phyloP scores from a whole-genome alignment of 2,113 vertebrate genomes.

The Bos indicus region DNA sequence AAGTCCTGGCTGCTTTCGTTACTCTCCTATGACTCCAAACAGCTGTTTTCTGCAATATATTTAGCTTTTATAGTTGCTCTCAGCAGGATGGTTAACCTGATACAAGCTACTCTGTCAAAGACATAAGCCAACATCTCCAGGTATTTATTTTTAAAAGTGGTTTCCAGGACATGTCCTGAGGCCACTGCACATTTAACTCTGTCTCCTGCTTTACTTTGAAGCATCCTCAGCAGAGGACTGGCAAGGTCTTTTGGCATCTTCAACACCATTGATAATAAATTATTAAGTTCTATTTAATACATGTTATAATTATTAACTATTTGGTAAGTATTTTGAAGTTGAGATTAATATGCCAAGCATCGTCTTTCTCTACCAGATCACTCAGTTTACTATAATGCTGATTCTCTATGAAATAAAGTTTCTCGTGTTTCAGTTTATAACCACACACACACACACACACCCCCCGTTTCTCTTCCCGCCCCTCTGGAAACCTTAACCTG shows the following conservation, averaged over 20 bases:
- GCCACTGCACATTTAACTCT: background rate
- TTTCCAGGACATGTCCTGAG: slow-evolving; percentile 47
- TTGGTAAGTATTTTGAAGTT: background rate
- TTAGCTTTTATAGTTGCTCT: slow-evolving; percentile 66
- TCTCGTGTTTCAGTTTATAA: background rate
- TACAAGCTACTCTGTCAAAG: slow-evolving; percentile 53
- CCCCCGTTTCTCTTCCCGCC: background rate
- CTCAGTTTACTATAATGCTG: background rate
- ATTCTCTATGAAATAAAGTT: background rate
- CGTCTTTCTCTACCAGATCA: background rate
- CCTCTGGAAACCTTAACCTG: background rate
- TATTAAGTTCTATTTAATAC: background rate
- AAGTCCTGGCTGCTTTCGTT: slow-evolving; percentile 22
- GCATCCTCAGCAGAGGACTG: background rate
- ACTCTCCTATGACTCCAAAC: slow-evolving; percentile 54
- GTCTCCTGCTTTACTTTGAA: background rate
- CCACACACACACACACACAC: background rate
- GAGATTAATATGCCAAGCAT: background rate
- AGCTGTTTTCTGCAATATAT: slow-evolving; percentile 64
- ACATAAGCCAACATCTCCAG: slow-evolving; percentile 54
- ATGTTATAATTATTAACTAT: background rate
- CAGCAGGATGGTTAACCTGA: slow-evolving; percentile 55
- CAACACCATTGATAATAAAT: background rate
- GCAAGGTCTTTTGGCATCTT: slow-evolving; percentile 15
- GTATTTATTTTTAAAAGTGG: slow-evolving; percentile 62